Base-by-base conservation (phyloP, 2,888 invertebrate species). In the Dastarcus helophoroides region DNA sequence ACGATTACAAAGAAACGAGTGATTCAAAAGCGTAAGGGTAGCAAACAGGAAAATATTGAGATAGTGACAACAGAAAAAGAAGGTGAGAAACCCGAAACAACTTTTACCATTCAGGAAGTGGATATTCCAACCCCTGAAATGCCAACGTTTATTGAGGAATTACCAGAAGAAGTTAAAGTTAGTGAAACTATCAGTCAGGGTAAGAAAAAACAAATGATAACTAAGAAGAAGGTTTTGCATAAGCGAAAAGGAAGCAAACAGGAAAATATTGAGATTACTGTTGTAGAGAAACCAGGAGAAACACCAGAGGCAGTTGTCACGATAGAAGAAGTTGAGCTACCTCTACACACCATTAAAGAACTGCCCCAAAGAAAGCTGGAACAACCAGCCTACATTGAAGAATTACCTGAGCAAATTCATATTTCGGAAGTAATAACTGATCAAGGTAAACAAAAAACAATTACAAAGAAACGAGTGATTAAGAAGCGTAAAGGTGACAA, bases 271-370 rank as follows among this genome's bases (percentile, higher is more conserved):
- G 62, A 63, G 47, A 59, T 63, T 32, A 45, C 58, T n/a, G 62
- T 54, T 37, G 47, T 53, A 22, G 43, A 56, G 32, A 53, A 55
- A 32, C 65, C 53, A 31, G 60, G 52, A 22, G 59, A 57, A 42
- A 55, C 64, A 50, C 61, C 66, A 22, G 42, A 65, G 35, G 60
- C 59, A 38, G 60, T 63, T 37, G 54, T 67, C 14, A 46, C 51
- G 16, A 53, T 66, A 4, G 47, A 32, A 54, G 53, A 33, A 49
- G 46, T 38, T n/a, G n/a, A n/a, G n/a, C n/a, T n/a, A n/a, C 24
- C 24, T 23, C 6, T 7, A 23, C 8, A 23, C 7, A 10, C 7
- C 7, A 7, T 23, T 7, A 10, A 41, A 27, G 46, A 42, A 31
- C 32, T 38, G 6, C n/a, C n/a, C n/a, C 44, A 7, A 23, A 23